Base-by-base conservation (phyloP, 2,888 invertebrate species). In the Archaeoteleia sp. region DNA sequence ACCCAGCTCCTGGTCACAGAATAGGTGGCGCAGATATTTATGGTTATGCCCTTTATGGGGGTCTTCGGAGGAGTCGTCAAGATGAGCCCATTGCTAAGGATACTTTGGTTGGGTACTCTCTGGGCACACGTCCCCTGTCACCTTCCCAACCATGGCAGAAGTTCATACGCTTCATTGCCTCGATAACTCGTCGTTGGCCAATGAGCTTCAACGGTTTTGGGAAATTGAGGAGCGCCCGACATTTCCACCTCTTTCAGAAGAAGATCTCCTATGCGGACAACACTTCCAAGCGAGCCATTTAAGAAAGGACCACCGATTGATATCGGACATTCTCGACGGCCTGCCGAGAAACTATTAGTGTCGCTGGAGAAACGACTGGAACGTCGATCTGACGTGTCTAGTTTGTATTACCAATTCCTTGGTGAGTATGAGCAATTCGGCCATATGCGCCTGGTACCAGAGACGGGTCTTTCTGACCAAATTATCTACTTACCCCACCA, bases 401-500 rank as follows among this genome's bases (percentile, higher is more conserved):
- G 20, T 8, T 10, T 20, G 2, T 42, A 42, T 42, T 6, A 25
- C 42, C 5, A 7, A 3, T 42, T 42, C 9, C 20, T 42, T n/a
- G 20, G 20, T 13, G 42, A 42, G 13, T 23, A 42, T 9, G 17
- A 42, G n/a, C 2, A 17, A 1, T 13, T 42, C 3, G 42, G 10
- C 23, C 42, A 42, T 23, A 42, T 42, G 42, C 17, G 25, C 9
- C 42, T 6, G 10, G 42, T 5, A 4, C 20, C 20, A 2, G 5
- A 20, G 2, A 4, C 20, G n/a, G 8, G 8, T n/a, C n/a, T n/a
- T n/a, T n/a, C n/a, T n/a, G n/a, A n/a, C n/a, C n/a, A n/a, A n/a
- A n/a, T n/a, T 1, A 13, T 37, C n/a, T 62, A 54, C 25, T 12
- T 54, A 1, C 32, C 63, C 1, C 62, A 68, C n/a, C 48, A 53